Evolutionary conservation across 1,140 invertebrate species (phyloP), one percentile per base, ranked within the genome.

Genomic region (Samia ricini): DNA sequence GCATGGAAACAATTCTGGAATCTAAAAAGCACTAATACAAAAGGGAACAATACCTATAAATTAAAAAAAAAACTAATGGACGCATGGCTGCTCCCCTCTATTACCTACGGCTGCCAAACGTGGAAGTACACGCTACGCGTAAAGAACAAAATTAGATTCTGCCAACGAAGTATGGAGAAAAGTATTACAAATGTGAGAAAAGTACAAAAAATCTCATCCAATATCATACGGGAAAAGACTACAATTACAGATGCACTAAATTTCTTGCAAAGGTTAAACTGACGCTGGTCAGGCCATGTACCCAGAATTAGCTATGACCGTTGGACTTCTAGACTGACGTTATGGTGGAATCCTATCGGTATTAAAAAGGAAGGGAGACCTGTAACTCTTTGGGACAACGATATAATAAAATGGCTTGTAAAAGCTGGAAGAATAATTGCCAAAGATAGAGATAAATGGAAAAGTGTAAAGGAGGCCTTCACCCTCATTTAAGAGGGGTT

Each of bases 181-280:
- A n/a, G n/a, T n/a, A n/a, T n/a, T n/a, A n/a, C n/a, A n/a, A n/a
- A n/a, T n/a, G n/a, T n/a, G n/a, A n/a, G n/a, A n/a, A 48, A 49
- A 21, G 49, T 48, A 21, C 36, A 60, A 48, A 60, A 60, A 49
- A 49, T 60, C 42, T 12, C 19, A 48, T 20, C 15, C 23, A 58
- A 1, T 24, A 58, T 20, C 15, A 58, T 42, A 36, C 21, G 56
- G 21, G 21, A 58, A 58, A 58, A 58, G 4, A 58, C 56, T 15
- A 36, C n/a, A 18, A 10, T 58, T 21, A 58, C 24, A 18, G 29
- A 58, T 58, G 56, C 56, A 21, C 54, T 56, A 20, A 20, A 56
- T 6, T 56, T 56, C 54, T 23, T 23, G 26, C 24, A 19, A 56
- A 56, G 19, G 2, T 29, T 56, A 24, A 56, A 56, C 12, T 56